Base-by-base conservation (phyloP, 1,140 invertebrate genomes). In the Gonioctena quinquepunctata region DNA sequence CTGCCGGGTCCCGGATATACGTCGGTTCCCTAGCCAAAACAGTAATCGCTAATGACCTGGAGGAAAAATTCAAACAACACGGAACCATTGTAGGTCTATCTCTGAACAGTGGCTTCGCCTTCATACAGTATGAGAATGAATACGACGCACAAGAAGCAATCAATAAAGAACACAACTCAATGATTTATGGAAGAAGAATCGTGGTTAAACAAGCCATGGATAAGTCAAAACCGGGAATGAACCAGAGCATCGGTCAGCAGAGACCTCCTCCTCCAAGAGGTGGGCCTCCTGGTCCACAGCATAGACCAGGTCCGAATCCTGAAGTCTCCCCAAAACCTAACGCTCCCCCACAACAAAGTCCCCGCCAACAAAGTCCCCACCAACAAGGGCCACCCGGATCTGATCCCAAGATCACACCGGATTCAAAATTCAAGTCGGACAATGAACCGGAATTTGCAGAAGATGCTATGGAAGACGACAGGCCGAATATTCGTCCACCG, bases 121-220 rank as follows among this genome's bases (percentile, higher is more conserved):
- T 96, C 83, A 90, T 96, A 4, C 94, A 96, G 77, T 96, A 91
- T 85, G 90, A 91, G 59, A 85, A 87, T 48, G 93, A 95, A 77
- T 85, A 87, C 19, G 86, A 90, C 79, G 94, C 93, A 3, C 87
- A 89, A 61, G 86, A 87, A 70, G 93, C 93, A 60, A 92, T 94
- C 23, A 80, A 86, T 57, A 87, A 88, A 67, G 90, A 92, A 71
- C 87, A 91, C 83, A 90, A 89, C 6, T 86, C 88, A 57, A 84
- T 89, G 48, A 89, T 94, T 69, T 89, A 91, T 81, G 92, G 92
- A 2, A 88, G 89, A 80, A 86, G 85, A 75, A 80, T 94, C 69
- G 86, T 80, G 67, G 89, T 89, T 2, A 86, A 85, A 72, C 86
- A 87, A 69, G 87, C 87, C 4, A 82, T 84, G 56, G 81, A 42